Percentiles rank a stretch among this genome's conserved stretches.
phyloP scores from a whole-genome alignment of 2,113 vertebrate genomes.

The Pterocles gutturalis region DNA sequence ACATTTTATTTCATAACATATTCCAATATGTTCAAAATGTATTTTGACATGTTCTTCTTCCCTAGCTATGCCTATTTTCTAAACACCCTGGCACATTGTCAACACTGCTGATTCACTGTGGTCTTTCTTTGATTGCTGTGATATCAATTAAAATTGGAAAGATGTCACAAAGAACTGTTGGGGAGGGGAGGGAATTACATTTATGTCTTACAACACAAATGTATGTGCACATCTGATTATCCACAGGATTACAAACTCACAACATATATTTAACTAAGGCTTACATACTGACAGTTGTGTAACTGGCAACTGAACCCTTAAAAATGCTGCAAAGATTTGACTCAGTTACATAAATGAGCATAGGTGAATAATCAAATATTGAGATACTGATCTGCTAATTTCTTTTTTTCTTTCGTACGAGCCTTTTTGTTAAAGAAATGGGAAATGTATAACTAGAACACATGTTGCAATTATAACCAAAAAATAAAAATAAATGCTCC shows the following conservation, averaged over 20 bases:
- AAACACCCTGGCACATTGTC: slow-evolving; percentile 61
- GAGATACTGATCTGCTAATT: slow-evolving; percentile 7
- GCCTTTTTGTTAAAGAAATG: not conserved
- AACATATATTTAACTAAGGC: slow-evolving; percentile 63
- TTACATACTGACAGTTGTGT: slow-evolving; percentile 49
- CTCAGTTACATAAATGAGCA: slow-evolving; percentile 48
- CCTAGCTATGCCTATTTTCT: slow-evolving; percentile 63
- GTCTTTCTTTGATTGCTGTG: slow-evolving; percentile 59
- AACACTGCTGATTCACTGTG: slow-evolving; percentile 62
- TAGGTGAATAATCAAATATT: slow-evolving; percentile 57
- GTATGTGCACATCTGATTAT: slow-evolving; percentile 67
- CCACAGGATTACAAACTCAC: slow-evolving; percentile 60
- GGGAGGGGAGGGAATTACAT: not conserved
- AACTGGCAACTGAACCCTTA: slow-evolving; percentile 59
- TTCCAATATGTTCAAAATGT: slow-evolving; percentile 66
- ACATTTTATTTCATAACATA: slow-evolving; percentile 69
- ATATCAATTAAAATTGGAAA: slow-evolving; percentile 71
- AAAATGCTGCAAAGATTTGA: slow-evolving; percentile 42
- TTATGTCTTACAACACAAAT: slow-evolving; percentile 52
- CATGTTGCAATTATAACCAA: fast-evolving
- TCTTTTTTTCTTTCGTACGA: not conserved
- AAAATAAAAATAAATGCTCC: not conserved
- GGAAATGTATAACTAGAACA: not conserved
- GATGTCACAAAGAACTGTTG: slow-evolving; percentile 45
- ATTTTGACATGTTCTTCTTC: slow-evolving; percentile 55